Conservation (phyloP, 2,888 invertebrate species). For the Hypomecis punctinalis region DNA sequence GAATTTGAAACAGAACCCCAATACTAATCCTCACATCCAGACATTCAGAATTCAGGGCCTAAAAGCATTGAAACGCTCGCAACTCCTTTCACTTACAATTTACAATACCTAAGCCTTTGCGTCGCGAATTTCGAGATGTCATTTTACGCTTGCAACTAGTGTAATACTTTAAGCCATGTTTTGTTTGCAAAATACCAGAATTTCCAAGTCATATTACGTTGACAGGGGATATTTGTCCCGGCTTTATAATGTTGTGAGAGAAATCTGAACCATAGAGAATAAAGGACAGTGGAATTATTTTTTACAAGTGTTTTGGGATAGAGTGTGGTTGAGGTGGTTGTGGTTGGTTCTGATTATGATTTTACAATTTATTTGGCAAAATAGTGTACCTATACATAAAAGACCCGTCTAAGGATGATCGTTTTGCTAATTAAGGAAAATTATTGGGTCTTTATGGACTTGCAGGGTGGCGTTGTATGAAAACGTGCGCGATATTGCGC, state of each 20-base stretch:
- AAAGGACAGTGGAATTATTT: conserved; percentile 7
- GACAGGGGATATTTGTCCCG: conserved; percentile 25
- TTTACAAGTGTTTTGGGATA: conserved; percentile 6
- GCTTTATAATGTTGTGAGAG: conserved; percentile 22
- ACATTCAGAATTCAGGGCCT: conserved; percentile 7
- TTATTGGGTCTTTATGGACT: too few relatives aligned
- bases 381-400: too few relatives aligned
- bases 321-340: too few relatives aligned
- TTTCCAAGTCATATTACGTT: conserved; percentile 32
- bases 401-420: too few relatives aligned
- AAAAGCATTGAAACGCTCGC: not conserved
- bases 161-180: conserved; percentile 35
- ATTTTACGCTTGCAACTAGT: conserved; percentile 22
- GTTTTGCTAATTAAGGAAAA: too few relatives aligned
- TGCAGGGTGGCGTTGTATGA: too few relatives aligned
- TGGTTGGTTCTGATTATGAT: not conserved
- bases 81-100: conserved; percentile 8
- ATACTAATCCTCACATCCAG: conserved; percentile 9
- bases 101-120: conserved; percentile 19
- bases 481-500: too few relatives aligned
- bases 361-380: too few relatives aligned
- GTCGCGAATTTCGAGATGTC: conserved; percentile 20
- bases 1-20: conserved; percentile 8
- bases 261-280: conserved; percentile 17
- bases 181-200: conserved; percentile 28